Evolutionary conservation across 2,888 invertebrate genomes (phyloP).

Genomic region (Limnephilus lunatus): DNA sequence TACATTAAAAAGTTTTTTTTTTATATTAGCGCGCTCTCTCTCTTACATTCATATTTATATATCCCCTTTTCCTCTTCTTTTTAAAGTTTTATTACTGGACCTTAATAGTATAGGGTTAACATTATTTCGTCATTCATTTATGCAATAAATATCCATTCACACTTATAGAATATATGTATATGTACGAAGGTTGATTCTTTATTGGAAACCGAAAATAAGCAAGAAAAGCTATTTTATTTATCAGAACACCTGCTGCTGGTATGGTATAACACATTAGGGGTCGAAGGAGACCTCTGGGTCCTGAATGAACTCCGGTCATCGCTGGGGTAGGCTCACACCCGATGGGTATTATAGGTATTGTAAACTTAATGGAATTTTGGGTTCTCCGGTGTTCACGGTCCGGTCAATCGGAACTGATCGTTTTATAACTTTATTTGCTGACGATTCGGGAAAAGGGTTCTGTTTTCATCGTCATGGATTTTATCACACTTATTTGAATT

Average conservation of each 20-base stretch:
- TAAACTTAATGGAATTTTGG: not conserved
- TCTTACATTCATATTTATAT: no score
- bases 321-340: not conserved
- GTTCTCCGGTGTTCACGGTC: not conserved
- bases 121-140: no score
- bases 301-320: not conserved
- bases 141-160: no score
- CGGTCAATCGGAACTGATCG: not conserved
- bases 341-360: not conserved
- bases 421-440: constrained; percentile 2
- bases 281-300: not conserved
- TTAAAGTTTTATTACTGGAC: no score
- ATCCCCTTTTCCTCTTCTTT: no score
- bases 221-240: not conserved
- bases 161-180: no score
- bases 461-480: not conserved
- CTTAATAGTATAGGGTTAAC: no score
- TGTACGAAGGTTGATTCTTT: not conserved
- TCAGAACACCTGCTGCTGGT: not conserved
- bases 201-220: not conserved
- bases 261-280: not conserved
- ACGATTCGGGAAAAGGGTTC: not conserved
- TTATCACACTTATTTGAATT: not conserved
- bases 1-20: no score
- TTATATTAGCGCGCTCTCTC: no score